Evolutionary conservation across 2,113 vertebrate genomes (phyloP).

Genomic region (Stictonetta naevosa): DNA sequence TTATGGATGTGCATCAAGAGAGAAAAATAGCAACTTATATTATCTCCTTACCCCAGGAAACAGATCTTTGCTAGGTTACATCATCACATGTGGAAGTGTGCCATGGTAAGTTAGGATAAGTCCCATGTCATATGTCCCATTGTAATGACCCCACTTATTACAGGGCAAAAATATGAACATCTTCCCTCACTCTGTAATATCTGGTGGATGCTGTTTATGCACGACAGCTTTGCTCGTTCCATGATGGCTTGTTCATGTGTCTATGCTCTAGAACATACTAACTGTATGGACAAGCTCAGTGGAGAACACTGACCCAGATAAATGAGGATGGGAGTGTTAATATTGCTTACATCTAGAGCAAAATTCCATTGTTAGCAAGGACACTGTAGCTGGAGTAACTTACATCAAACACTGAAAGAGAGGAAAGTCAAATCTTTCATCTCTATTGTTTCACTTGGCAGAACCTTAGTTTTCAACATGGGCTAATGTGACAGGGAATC

Average conservation of each 20-base stretch:
- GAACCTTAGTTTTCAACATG: neutral
- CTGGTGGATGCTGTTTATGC: neutral
- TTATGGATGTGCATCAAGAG: neutral
- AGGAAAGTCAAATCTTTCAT: constrained; percentile 6
- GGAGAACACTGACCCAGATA: neutral
- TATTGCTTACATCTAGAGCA: neutral
- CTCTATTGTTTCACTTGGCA: constrained; percentile 26
- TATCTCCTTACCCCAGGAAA: neutral
- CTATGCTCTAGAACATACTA: neutral
- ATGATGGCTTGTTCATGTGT: neutral
- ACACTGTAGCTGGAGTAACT: neutral
- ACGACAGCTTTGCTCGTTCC: neutral
- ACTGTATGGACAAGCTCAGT: neutral
- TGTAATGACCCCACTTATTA: neutral
- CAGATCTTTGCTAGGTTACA: neutral
- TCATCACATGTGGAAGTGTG: fast-evolving
- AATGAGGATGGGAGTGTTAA: neutral
- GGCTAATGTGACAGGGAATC: constrained; percentile 42
- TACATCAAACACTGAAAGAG: neutral
- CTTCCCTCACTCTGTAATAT: neutral
- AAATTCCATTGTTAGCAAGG: neutral
- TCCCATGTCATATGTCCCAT: fast-evolving
- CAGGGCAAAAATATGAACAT: neutral
- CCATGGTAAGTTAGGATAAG: neutral
- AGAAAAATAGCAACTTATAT: neutral